Base-by-base conservation (phyloP, 2,888 invertebrate genomes). In the Xanthia togata region DNA sequence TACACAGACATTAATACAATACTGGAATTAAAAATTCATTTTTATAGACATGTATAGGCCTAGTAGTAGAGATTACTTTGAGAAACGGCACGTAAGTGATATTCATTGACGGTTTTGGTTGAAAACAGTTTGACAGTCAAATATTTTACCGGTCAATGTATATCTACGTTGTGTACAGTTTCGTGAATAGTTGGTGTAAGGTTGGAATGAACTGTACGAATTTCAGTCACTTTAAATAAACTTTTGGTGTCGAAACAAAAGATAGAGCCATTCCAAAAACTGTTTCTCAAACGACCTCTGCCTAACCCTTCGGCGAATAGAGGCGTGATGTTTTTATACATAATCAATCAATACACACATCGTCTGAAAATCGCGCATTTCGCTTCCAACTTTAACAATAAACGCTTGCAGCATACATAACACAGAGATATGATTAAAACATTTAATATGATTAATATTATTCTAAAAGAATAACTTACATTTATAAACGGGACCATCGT, bases 351-450 rank as follows among this genome's bases (percentile, higher is more conserved):
- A 23, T 14, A 38, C 8, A 23, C 4, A 53, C 6, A 3, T 17
- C 38, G 35, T 38, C 6, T 55, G 26, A 72, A 75, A 79, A 63
- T 77, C 74, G 69, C 38, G 26, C 81, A 71, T 78, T 81, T 77
- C 63, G 2, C 12, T 1, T 26, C 47, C 57, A 69, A 14, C 47
- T 60, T 44, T 69, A 68, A 50, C 59, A 50, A 70, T 68, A 71
- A 79, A 64, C 76, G 78, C 81, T 85, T 87, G 73, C 65, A 89
- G 88, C 90, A 81, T 78, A 85, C 82, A 78, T 78, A 85, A 84
- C 81, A 89, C 81, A 79, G 67, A 88, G 88, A 88, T 88, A 89
- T 88, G 88, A 81, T 89, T 78, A 83, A 79, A 77, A 89, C 71
- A 85, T 84, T 84, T 38, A 90, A 72, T 89, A 86, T 85, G 47